Base-by-base conservation (phyloP, 2,113 vertebrate species). In the Ploceus nigricollis region DNA sequence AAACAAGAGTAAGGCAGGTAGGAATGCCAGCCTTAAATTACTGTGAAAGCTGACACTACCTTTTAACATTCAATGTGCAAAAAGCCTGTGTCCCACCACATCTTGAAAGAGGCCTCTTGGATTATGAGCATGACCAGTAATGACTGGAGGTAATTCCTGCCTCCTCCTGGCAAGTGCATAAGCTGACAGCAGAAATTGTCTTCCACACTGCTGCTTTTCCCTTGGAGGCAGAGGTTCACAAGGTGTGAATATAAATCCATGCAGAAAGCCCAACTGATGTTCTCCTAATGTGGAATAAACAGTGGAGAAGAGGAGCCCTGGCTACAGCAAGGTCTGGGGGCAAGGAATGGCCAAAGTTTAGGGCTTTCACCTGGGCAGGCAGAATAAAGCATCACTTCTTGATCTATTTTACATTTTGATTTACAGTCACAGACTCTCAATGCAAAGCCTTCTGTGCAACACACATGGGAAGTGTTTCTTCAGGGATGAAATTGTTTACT, bases 21-120 rank as follows among this genome's bases (percentile, higher is more conserved):
- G 50, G 45, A 93, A 56, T 2, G 7, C 27, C 82, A 83, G 71
- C 65, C 71, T 82, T 90, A 80, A 87, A 96, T 87, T 73, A 88
- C 84, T n/a, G 47, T 66, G 94, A 87, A 96, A 96, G 75, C 50
- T 83, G 93, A 93, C 58, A 39, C 79, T 63, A 18, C 63, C 87
- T 96, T 91, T 94, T 60, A 94, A 81, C 79, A 86, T 81, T 88
- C 40, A 77, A 58, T 58, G 82, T 80, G 87, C 56, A 77, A 82
- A 82, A 77, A 73, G 64, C 75, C 82, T 2, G 2, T 63, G 75
- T 88, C 75, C 79, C 77, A 66, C 56, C 80, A 63, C 35, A 33
- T 22, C 86, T 78, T 63, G 68, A 92, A 77, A 83, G 76, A 70
- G 73, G 64, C 33, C 57, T 85, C 79, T 47, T 73, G 79, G 82